Conservation (phyloP, 2,797 vertebrate genomes). For the Gymnoscopelus braueri region DNA sequence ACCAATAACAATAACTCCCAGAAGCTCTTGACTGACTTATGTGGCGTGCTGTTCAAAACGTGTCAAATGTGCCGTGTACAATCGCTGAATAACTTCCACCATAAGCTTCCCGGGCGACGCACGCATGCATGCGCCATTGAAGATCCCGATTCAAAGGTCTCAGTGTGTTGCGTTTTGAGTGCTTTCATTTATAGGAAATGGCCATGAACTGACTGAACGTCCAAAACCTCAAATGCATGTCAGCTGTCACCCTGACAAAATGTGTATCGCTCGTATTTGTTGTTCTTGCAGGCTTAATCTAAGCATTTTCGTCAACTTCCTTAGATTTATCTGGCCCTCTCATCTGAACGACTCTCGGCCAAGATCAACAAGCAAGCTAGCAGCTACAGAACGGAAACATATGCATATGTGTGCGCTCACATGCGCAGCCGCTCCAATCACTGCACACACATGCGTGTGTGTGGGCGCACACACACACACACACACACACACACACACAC, state of each 20-base stretch:
- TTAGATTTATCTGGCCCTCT: slow-evolving; percentile 67
- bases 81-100: no score
- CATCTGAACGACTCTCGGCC: slow-evolving; percentile 58
- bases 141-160: not conserved
- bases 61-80: no score
- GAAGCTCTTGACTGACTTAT: no score
- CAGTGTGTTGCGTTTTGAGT: slow-evolving; percentile 9
- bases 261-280: slow-evolving; percentile 49
- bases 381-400: slow-evolving; percentile 63
- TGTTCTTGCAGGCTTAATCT: slow-evolving; percentile 56
- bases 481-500: slow-evolving; percentile 36
- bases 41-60: no score
- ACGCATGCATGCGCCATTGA: slow-evolving; percentile 5
- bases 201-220: slow-evolving; percentile 29
- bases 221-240: slow-evolving; percentile 49
- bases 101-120: not conserved
- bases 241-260: slow-evolving; percentile 48
- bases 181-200: slow-evolving; percentile 21
- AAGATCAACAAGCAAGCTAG: slow-evolving; percentile 70
- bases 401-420: slow-evolving; percentile 66
- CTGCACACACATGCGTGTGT: slow-evolving; percentile 56
- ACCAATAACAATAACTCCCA: no score
- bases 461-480: slow-evolving; percentile 54
- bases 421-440: slow-evolving; percentile 32
- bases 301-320: slow-evolving; percentile 50